These are phyloP conservation scores for Caligus rogercresseyi DNA, from an alignment of 1,140 invertebrate species.

Conservation along the genomic window DNA sequence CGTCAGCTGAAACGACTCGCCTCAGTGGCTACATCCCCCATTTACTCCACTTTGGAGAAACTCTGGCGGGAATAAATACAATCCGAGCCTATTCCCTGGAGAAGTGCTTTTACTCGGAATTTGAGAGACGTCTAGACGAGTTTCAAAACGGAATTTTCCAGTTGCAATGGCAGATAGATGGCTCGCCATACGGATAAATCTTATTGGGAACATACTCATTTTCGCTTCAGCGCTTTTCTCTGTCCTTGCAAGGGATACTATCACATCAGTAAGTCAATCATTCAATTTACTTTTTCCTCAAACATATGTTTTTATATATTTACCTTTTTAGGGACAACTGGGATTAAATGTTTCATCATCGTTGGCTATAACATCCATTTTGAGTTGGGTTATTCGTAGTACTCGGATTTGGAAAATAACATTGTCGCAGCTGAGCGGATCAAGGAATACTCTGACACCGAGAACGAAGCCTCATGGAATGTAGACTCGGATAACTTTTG, in stretches of 20 bases:
- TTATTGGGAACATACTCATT: slow-evolving; percentile 35
- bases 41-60: slow-evolving; percentile 98
- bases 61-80: slow-evolving; percentile 35
- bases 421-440: slow-evolving; percentile 95
- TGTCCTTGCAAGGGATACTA: slow-evolving; percentile 30
- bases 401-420: slow-evolving; percentile 88
- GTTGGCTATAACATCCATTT: slow-evolving; percentile 27
- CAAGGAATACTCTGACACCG: slow-evolving; percentile 52
- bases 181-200: slow-evolving; percentile 35
- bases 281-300: slow-evolving; percentile 26
- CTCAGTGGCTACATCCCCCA: slow-evolving; percentile 87
- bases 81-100: slow-evolving; percentile 38
- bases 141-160: slow-evolving; percentile 35
- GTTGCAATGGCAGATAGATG: slow-evolving; percentile 33
- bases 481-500: slow-evolving; percentile 34
- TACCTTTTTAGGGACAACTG: slow-evolving; percentile 27
- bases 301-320: slow-evolving; percentile 37
- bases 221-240: slow-evolving; percentile 37
- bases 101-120: slow-evolving; percentile 34
- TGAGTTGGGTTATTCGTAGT: slow-evolving; percentile 92
- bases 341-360: slow-evolving; percentile 35
- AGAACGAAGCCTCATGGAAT: slow-evolving; percentile 47
- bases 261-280: slow-evolving; percentile 24
- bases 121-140: slow-evolving; percentile 34
- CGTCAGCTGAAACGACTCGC: slow-evolving; percentile 85